Evolutionary conservation across 2,888 invertebrate species (phyloP).

Genomic region (Tachina grossa): DNA sequence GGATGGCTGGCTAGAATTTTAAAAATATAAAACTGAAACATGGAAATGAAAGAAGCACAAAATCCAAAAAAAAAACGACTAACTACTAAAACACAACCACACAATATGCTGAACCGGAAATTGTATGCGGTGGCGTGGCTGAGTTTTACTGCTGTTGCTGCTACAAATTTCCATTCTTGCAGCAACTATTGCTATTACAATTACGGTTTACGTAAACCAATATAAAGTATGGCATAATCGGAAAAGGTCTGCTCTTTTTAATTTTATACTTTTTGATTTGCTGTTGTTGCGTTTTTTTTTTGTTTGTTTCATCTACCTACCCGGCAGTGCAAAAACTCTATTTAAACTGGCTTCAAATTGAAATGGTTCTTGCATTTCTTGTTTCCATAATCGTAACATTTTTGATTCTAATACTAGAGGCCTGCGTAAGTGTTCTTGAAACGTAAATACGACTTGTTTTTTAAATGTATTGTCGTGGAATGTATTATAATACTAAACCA

Average conservation of each 20-base stretch:
- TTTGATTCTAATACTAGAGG: too few species aligned
- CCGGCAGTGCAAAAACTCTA: background rate
- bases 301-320: background rate
- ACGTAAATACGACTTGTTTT: too few species aligned
- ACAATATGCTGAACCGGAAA: slow-evolving; percentile 81
- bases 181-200: slow-evolving; percentile 65
- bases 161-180: slow-evolving; percentile 59
- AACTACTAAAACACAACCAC: slow-evolving; percentile 74
- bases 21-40: slow-evolving; percentile 52
- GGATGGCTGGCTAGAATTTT: slow-evolving; percentile 38
- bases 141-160: slow-evolving; percentile 68
- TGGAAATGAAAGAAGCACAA: slow-evolving; percentile 43
- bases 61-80: slow-evolving; percentile 35
- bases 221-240: slow-evolving; percentile 59
- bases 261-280: slow-evolving; percentile 8
- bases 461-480: too few species aligned
- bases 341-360: too few species aligned
- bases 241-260: slow-evolving; percentile 46
- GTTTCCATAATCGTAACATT: background rate
- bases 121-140: slow-evolving; percentile 77
- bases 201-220: slow-evolving; percentile 59
- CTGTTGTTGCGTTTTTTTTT: background rate
- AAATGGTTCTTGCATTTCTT: background rate
- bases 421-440: too few species aligned
- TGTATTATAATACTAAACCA: too few species aligned